These are phyloP conservation scores for Tiliacea aurago DNA, from an alignment of 2,888 invertebrate species.

Conservation along the genomic window DNA sequence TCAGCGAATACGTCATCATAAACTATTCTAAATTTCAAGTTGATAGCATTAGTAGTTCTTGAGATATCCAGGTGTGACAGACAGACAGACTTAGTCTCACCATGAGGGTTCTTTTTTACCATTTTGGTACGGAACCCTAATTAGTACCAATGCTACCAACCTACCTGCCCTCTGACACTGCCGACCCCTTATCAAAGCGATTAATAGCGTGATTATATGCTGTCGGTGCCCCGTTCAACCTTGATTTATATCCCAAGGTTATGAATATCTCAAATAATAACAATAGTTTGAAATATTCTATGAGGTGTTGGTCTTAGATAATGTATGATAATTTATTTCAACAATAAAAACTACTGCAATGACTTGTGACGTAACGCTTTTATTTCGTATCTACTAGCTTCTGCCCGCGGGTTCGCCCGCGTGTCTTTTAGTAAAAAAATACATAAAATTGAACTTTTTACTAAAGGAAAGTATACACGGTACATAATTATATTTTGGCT, in stretches of 20 bases:
- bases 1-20: too few relatives aligned
- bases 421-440: too few relatives aligned
- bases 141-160: not conserved
- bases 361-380: not conserved
- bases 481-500: too few relatives aligned
- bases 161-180: not conserved
- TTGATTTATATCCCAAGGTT: constrained; percentile 43
- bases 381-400: not conserved
- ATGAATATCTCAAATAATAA: constrained; percentile 6
- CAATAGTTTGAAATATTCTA: constrained; percentile 10
- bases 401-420: too few relatives aligned
- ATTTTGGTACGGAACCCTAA: too few relatives aligned
- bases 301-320: not conserved
- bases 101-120: too few relatives aligned
- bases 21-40: too few relatives aligned
- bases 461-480: too few relatives aligned
- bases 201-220: constrained; percentile 12
- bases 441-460: too few relatives aligned
- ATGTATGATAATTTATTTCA: constrained; percentile 50
- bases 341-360: constrained; percentile 19
- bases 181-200: not conserved
- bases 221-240: constrained; percentile 13
- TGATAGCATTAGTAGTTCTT: too few relatives aligned
- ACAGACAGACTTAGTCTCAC: too few relatives aligned
- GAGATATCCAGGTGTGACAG: too few relatives aligned